Evolutionary conservation across 2,888 invertebrate genomes (phyloP).

Genomic region (Seira ritae): DNA sequence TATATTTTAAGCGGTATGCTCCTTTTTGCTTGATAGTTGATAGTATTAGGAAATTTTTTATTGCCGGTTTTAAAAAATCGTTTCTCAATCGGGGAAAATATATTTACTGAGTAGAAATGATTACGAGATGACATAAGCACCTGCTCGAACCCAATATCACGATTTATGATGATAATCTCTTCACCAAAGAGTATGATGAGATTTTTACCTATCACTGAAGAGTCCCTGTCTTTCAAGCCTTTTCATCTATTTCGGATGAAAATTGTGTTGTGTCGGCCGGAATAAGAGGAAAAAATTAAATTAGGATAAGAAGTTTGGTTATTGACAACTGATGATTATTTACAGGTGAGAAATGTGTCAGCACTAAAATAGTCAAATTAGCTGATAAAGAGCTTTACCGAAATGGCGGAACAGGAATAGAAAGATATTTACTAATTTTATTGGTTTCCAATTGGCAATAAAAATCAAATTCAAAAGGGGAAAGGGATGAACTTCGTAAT

Average conservation of each 20-base stretch:
- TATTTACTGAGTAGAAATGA: background rate
- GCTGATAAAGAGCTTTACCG: background rate
- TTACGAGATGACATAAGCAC: conserved; percentile 30
- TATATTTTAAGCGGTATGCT: no score
- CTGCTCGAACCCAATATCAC: conserved; percentile 51
- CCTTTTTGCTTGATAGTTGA: no score
- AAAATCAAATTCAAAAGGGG: background rate
- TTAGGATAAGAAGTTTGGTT: background rate
- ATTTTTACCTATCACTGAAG: no score
- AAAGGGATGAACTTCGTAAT: background rate
- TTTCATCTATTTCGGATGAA: background rate
- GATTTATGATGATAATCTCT: no score
- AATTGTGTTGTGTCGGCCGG: no score
- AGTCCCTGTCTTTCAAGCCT: background rate
- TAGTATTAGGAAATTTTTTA: no score
- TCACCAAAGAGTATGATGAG: no score
- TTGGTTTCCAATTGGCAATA: background rate
- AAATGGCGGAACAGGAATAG: background rate
- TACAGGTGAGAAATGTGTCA: conserved; percentile 1
- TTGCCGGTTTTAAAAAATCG: conserved; percentile 35
- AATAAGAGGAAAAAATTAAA: no score
- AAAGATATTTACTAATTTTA: background rate
- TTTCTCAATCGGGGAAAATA: background rate
- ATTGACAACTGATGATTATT: background rate
- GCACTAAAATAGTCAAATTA: background rate